A percentile compares a stretch with the other conserved stretches of the same genome.
These are phyloP conservation scores for Serinus canaria DNA, from an alignment of 2,113 vertebrate species.

Conservation along the genomic window DNA sequence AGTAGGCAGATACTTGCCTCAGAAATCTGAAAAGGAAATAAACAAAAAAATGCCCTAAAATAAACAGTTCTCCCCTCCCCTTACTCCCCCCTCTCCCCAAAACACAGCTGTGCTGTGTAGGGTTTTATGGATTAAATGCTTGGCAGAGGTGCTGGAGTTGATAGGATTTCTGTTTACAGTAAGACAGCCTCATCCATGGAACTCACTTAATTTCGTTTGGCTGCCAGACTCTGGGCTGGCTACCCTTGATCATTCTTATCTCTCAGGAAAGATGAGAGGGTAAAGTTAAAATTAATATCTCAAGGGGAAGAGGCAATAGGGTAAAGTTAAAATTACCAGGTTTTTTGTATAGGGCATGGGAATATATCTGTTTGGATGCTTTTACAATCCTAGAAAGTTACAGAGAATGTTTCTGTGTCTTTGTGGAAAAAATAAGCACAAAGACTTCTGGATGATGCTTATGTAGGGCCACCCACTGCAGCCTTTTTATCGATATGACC, in stretches of 20 bases:
- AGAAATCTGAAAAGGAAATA: neutral
- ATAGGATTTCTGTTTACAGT: constrained; percentile 28
- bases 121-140: constrained; percentile 35
- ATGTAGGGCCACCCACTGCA: neutral
- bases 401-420: neutral
- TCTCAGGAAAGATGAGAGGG: neutral
- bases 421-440: neutral
- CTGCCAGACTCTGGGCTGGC: neutral
- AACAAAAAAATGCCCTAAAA: neutral
- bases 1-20: neutral
- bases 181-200: neutral
- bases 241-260: neutral
- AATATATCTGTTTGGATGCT: neutral
- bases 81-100: rapidly evolving
- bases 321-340: neutral
- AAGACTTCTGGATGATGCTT: neutral
- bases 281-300: neutral
- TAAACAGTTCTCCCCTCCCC: neutral
- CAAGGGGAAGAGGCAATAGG: neutral
- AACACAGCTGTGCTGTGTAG: constrained; percentile 39
- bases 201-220: constrained; percentile 5
- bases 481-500: neutral
- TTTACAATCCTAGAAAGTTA: neutral
- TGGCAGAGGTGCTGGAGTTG: constrained; percentile 35
- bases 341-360: neutral